phyloP scores from a whole-genome alignment of 1,140 invertebrate species.

The Temnothorax longispinosus region DNA sequence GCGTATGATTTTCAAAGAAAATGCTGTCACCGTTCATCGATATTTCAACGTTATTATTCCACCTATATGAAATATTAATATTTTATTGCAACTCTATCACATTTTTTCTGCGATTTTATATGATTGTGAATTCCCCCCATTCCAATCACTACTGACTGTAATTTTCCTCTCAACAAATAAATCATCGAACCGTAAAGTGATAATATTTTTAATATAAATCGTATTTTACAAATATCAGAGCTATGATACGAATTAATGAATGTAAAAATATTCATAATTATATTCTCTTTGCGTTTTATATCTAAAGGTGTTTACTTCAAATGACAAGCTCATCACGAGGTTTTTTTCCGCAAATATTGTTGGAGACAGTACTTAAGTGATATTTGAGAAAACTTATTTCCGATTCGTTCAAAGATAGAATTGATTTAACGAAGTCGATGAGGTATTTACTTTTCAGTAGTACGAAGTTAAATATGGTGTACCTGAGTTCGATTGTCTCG shows the following conservation, averaged over 20 bases:
- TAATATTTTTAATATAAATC: not conserved
- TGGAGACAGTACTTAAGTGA: not conserved
- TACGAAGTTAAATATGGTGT: constrained; percentile 24
- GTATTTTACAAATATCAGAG: not conserved
- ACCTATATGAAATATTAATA: constrained; percentile 24
- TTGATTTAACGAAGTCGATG: constrained; percentile 13
- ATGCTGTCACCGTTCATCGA: constrained; percentile 20
- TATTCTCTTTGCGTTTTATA: not conserved
- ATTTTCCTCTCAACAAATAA: not conserved
- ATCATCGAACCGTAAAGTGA: not conserved
- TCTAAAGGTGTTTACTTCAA: not conserved
- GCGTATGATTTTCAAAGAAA: constrained; percentile 11
- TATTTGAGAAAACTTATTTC: constrained; percentile 32
- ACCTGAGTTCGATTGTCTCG: not conserved
- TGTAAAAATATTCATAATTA: not conserved
- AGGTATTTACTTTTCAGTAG: constrained; percentile 26
- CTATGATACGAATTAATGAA: not conserved
- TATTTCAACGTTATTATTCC: constrained; percentile 18
- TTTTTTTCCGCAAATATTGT: constrained; percentile 18
- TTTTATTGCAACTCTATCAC: constrained; percentile 5
- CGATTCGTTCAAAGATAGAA: constrained; percentile 13
- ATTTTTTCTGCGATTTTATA: constrained; percentile 9
- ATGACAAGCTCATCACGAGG: not conserved
- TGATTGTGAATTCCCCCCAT: not conserved
- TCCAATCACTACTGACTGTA: not conserved